These are phyloP conservation scores for Caenorhabditis sp. DNA, from an alignment of 2,888 invertebrate genomes.

Conservation along the genomic window DNA sequence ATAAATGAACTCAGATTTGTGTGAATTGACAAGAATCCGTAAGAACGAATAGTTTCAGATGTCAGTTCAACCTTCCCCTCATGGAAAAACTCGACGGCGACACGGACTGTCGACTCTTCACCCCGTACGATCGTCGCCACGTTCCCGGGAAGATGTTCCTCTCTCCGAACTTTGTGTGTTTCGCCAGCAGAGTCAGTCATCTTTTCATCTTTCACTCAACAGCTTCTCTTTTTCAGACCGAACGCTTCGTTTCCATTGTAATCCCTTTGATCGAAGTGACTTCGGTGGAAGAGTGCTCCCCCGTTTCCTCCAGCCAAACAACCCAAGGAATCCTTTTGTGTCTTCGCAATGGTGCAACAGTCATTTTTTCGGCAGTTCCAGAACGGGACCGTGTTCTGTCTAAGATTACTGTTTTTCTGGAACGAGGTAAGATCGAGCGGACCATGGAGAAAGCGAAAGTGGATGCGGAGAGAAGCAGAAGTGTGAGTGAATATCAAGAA, in stretches of 20 bases:
- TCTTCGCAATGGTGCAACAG: slow-evolving; percentile 53
- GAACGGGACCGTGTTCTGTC: slow-evolving; percentile 70
- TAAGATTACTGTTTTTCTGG: slow-evolving; percentile 63
- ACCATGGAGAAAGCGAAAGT: slow-evolving; percentile 56
- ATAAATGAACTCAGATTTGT: too few relatives aligned
- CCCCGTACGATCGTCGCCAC: slow-evolving; percentile 93
- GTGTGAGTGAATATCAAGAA: slow-evolving; percentile 11
- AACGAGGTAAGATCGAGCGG: slow-evolving; percentile 58
- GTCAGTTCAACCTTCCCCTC: slow-evolving; percentile 85
- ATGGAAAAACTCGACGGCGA: slow-evolving; percentile 94
- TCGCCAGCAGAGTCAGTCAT: slow-evolving; percentile 88
- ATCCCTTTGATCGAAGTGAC: slow-evolving; percentile 71
- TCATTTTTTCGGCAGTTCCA: slow-evolving; percentile 69
- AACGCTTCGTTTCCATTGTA: slow-evolving; percentile 73
- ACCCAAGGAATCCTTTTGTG: slow-evolving; percentile 61
- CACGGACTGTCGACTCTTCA: slow-evolving; percentile 91
- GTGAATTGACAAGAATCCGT: too few relatives aligned
- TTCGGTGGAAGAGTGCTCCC: slow-evolving; percentile 72
- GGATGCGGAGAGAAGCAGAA: slow-evolving; percentile 12
- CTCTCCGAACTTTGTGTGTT: slow-evolving; percentile 95
- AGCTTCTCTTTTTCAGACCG: slow-evolving; percentile 61
- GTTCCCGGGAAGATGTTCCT: slow-evolving; percentile 91
- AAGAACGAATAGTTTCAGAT: slow-evolving; percentile 71
- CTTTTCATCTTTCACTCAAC: neutral
- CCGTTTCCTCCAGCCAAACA: slow-evolving; percentile 41